Conservation (phyloP, 2,888 invertebrate species). For the Craniophora ligustri region DNA sequence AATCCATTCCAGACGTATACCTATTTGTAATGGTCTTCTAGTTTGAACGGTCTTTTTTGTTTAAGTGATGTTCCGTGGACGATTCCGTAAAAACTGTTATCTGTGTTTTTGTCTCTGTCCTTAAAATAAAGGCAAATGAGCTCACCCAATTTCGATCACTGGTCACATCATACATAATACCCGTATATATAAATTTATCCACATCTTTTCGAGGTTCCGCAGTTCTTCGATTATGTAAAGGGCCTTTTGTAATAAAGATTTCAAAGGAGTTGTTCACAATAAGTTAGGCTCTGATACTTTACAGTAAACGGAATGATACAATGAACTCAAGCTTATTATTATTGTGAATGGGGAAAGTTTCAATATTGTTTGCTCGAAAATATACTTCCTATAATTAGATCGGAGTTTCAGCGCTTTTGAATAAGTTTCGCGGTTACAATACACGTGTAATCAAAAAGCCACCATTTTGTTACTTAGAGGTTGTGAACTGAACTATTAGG, state of each 20-base stretch:
- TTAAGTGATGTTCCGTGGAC: no score
- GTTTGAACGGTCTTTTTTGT: no score
- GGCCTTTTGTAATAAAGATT: constrained; percentile 15
- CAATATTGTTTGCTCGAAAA: constrained; percentile 1
- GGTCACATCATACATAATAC: no score
- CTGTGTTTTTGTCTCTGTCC: no score
- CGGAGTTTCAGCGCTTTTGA: not conserved
- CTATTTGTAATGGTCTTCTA: not conserved
- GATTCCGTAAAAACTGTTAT: no score
- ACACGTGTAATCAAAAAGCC: constrained; percentile 7
- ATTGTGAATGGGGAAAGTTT: constrained; percentile 14
- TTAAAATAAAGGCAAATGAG: no score
- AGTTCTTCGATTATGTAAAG: no score
- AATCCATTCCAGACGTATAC: not conserved
- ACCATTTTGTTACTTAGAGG: no score
- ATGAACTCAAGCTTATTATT: constrained; percentile 6
- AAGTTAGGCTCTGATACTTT: not conserved
- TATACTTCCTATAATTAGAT: constrained; percentile 7
- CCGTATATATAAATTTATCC: no score
- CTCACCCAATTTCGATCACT: no score
- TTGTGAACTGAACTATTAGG: no score
- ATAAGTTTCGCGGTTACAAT: not conserved
- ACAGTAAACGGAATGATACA: constrained; percentile 1
- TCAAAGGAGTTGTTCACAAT: constrained; percentile 3
- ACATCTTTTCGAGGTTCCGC: no score